phyloP scores from a whole-genome alignment of 2,888 invertebrate species.

The Brachyptera risi region DNA sequence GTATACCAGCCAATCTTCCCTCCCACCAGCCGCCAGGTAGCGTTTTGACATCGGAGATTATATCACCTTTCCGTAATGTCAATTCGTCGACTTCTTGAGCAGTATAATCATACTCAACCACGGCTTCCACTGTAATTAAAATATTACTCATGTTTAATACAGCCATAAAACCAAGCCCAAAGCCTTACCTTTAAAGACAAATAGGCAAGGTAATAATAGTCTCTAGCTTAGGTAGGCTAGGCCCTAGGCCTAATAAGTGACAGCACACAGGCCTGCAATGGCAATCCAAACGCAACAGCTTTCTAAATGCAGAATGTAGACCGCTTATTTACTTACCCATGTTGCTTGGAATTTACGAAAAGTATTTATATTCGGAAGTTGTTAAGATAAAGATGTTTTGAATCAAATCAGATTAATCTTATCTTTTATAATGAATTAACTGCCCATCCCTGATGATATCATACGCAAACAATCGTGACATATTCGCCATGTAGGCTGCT shows the following conservation, averaged over 20 bases:
- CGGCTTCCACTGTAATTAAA: constrained; percentile 62
- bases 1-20: constrained; percentile 74
- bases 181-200: not conserved
- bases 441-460: constrained; percentile 33
- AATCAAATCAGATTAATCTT: not conserved
- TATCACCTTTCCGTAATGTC: constrained; percentile 75
- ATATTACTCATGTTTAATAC: not conserved
- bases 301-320: not conserved
- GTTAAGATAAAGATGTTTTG: constrained; percentile 1
- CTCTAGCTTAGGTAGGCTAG: not conserved
- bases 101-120: constrained; percentile 81
- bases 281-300: not conserved
- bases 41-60: constrained; percentile 73
- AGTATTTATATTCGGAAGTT: not conserved
- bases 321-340: constrained; percentile 24
- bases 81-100: constrained; percentile 85
- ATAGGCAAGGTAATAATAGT: not conserved
- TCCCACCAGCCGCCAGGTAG: constrained; percentile 88
- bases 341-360: constrained; percentile 1
- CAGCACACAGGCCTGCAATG: no score
- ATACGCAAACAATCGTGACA: constrained; percentile 33
- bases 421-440: constrained; percentile 10
- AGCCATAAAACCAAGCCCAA: not conserved
- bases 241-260: not conserved
- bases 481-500: constrained; percentile 24